phyloP scores from a whole-genome alignment of 2,797 vertebrate species.

The Hippoglossus hippoglossus region DNA sequence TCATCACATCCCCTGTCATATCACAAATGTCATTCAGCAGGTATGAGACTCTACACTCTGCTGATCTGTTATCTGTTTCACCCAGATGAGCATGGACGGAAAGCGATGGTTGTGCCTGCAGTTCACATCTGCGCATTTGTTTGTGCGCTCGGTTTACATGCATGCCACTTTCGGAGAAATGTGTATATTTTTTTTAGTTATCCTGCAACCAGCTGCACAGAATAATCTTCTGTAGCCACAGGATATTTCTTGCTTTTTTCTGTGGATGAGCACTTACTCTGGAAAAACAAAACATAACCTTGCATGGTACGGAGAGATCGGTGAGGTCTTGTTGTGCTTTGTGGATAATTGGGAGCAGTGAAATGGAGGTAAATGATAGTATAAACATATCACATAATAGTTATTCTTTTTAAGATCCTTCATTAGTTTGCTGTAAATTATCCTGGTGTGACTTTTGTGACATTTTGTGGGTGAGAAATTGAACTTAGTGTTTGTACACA shows the following conservation, averaged over 20 bases:
- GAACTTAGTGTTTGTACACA: background rate
- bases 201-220: background rate
- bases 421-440: background rate
- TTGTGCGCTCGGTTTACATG: background rate
- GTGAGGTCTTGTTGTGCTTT: background rate
- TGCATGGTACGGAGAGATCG: background rate
- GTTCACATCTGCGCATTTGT: background rate
- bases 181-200: background rate
- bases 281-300: too few relatives aligned
- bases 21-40: background rate
- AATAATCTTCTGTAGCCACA: background rate
- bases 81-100: conserved; percentile 4
- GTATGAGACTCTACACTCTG: background rate
- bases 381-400: too few relatives aligned
- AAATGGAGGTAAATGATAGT: too few relatives aligned
- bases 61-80: conserved; percentile 18
- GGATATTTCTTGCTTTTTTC: background rate
- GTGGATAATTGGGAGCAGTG: background rate
- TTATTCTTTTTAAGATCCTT: too few relatives aligned
- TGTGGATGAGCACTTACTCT: background rate
- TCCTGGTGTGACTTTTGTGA: background rate
- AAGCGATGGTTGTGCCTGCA: background rate
- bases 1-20: background rate
- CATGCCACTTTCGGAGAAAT: background rate
- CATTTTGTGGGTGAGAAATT: background rate